Base-by-base conservation (phyloP, 2,888 invertebrate species). In the Drosophila suboccidentalis region DNA sequence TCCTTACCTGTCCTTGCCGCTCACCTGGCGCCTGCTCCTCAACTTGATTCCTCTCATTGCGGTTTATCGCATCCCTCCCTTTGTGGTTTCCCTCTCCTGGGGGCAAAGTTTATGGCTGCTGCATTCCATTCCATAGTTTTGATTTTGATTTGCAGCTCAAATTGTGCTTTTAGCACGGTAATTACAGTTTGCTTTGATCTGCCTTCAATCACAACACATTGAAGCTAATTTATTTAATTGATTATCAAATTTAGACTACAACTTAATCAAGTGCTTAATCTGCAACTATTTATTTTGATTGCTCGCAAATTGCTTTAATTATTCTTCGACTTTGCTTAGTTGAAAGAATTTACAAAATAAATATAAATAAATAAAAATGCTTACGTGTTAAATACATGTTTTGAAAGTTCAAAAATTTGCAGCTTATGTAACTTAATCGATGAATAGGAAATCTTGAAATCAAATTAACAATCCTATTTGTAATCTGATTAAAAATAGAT, bases 141-240 rank as follows among this genome's bases (percentile, higher is more conserved):
- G n/a, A 38, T 59, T 74, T 82, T 80, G 80, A 80, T 82, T 80
- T 70, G 62, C 78, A 66, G 60, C 66, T 67, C 71, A 55, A 82
- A 67, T 69, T 75, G 74, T 36, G 70, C 72, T 51, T 58, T 29
- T 11, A 10, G 2, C 32, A 47, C 61, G 39, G 46, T 59, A 73
- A 72, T 73, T 73, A 49, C 15, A 39, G 71, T 41, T 22, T 22
- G 34, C n/a, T 57, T 36, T 50, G 38, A 32, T 41, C 22, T 55
- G 50, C 51, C 55, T 44, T 36, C 15, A 57, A 63, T 53, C 55
- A 44, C 44, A 51, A 47, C 54, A 46, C 54, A 46, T 53, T 64
- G 44, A 57, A 62, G 64, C 67, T 63, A 70, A 75, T 44, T 55
- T 34, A 44, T 22, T 55, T 55, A 22, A 55, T 55, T 44, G 36